Evolutionary conservation across 2,888 invertebrate genomes (phyloP).

Genomic region (Malthinus flaveolus): DNA sequence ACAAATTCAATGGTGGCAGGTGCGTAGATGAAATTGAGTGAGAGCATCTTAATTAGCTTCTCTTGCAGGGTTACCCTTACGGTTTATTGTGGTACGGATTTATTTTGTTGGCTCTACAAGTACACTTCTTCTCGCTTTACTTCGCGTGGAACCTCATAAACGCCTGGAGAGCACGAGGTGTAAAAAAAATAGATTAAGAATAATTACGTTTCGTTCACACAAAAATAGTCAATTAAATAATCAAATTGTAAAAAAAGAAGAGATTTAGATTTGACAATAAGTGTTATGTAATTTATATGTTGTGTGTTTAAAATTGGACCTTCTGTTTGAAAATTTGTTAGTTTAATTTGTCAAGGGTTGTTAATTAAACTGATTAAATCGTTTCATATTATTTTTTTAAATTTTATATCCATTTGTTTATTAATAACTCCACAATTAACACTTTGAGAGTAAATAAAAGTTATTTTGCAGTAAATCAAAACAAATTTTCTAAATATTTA

Average conservation of each 20-base stretch:
- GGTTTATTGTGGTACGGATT: conserved; percentile 93
- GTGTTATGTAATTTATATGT: neutral
- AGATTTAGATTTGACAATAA: conserved; percentile 5
- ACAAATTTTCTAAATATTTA: too few relatives aligned
- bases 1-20: conserved; percentile 73
- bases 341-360: too few relatives aligned
- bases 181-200: conserved; percentile 68
- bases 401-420: too few relatives aligned
- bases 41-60: neutral
- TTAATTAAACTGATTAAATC: too few relatives aligned
- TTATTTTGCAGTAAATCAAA: too few relatives aligned
- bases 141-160: conserved; percentile 81
- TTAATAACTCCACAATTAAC: too few relatives aligned
- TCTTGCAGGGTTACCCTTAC: conserved; percentile 81
- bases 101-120: conserved; percentile 82
- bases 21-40: conserved; percentile 45
- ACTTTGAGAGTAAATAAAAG: too few relatives aligned
- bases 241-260: neutral
- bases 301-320: too few relatives aligned
- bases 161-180: conserved; percentile 81
- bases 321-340: too few relatives aligned
- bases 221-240: conserved; percentile 3
- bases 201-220: neutral
- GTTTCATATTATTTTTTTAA: too few relatives aligned
- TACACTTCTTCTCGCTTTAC: conserved; percentile 83